Evolutionary conservation across 2,888 invertebrate species (phyloP).

Genomic region (Acanthococcus lagerstroemiae): DNA sequence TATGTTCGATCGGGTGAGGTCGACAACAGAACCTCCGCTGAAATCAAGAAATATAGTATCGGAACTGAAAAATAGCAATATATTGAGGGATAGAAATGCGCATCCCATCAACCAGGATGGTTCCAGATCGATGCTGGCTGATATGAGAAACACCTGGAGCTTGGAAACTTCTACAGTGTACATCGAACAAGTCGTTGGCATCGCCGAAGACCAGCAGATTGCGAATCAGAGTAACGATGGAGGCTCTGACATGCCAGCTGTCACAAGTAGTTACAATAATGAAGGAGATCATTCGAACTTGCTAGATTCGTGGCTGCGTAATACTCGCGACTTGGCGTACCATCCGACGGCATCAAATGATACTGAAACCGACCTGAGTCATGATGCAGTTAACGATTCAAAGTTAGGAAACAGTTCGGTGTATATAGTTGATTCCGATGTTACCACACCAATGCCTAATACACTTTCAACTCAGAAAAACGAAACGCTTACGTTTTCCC

Average conservation of each 20-base stretch:
- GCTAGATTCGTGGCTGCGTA: background rate
- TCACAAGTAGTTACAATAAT: background rate
- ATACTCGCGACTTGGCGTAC: background rate
- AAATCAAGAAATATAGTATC: background rate
- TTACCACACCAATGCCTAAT: too few relatives aligned
- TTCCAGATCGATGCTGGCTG: background rate
- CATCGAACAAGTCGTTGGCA: too few relatives aligned
- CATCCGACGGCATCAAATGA: too few relatives aligned
- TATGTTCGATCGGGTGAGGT: background rate
- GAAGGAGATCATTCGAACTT: background rate
- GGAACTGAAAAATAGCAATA: background rate
- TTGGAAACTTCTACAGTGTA: background rate
- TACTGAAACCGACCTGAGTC: too few relatives aligned
- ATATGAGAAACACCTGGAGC: background rate
- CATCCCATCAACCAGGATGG: background rate
- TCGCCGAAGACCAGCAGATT: background rate
- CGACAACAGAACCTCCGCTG: background rate
- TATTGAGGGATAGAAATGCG: background rate
- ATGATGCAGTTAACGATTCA: too few relatives aligned
- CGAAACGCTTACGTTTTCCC: too few relatives aligned
- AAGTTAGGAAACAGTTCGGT: too few relatives aligned
- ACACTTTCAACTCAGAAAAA: too few relatives aligned
- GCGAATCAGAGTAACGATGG: background rate
- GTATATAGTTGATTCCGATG: too few relatives aligned
- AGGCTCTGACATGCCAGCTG: background rate